phyloP scores from a whole-genome alignment of 1,140 invertebrate genomes.

The Ditylenchus dipsaci region DNA sequence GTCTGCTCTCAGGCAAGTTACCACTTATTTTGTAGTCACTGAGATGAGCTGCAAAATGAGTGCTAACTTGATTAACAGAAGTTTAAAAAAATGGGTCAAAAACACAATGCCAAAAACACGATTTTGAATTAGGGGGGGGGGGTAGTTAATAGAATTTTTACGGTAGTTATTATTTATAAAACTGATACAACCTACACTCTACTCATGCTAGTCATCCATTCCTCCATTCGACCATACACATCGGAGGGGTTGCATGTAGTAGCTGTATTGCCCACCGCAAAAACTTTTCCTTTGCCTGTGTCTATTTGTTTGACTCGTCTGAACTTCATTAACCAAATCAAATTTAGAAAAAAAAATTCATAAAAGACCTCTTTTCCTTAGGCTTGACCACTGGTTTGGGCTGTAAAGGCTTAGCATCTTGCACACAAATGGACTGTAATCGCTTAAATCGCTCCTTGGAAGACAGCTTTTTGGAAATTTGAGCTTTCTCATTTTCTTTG shows the following conservation, averaged over 20 bases:
- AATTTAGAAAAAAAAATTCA: not conserved
- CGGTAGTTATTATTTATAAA: no score
- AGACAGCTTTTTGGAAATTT: slow-evolving; percentile 6
- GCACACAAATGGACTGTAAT: slow-evolving; percentile 16
- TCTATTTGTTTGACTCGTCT: slow-evolving; percentile 23
- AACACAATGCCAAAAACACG: no score
- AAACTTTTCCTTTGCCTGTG: slow-evolving; percentile 14
- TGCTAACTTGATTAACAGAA: no score
- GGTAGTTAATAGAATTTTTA: no score
- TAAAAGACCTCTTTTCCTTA: not conserved
- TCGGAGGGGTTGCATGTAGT: slow-evolving; percentile 16
- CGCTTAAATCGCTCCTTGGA: slow-evolving; percentile 16
- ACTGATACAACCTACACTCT: slow-evolving; percentile 11
- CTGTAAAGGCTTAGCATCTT: slow-evolving; percentile 3
- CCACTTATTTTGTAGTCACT: no score
- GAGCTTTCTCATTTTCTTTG: not conserved
- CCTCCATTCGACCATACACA: slow-evolving; percentile 9
- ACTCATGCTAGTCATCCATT: slow-evolving; percentile 17
- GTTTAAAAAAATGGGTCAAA: no score
- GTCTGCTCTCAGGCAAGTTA: no score
- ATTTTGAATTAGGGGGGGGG: no score
- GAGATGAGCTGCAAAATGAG: no score
- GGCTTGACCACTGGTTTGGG: slow-evolving; percentile 23
- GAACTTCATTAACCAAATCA: not conserved
- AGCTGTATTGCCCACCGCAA: not conserved